Conservation (phyloP, 1,140 invertebrate genomes). For the Pogonus chalceus region DNA sequence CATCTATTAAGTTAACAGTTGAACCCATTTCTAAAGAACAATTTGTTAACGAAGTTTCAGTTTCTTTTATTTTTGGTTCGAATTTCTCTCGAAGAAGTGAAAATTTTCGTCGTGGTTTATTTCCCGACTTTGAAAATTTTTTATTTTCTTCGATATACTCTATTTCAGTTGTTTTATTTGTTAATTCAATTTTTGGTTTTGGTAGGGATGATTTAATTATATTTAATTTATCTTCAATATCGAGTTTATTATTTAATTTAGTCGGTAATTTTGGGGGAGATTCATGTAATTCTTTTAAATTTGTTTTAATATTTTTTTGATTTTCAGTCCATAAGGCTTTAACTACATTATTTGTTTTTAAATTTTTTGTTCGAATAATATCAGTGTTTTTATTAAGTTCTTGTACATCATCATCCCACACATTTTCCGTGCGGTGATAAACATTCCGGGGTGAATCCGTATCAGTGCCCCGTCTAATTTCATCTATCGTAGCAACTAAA, state of each 20-base stretch:
- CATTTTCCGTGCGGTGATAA: constrained; percentile 42
- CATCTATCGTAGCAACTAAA: constrained; percentile 51
- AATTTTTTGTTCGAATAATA: neutral
- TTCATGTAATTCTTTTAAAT: constrained; percentile 10
- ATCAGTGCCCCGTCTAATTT: constrained; percentile 46
- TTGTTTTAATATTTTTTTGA: constrained; percentile 10
- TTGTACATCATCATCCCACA: constrained; percentile 37
- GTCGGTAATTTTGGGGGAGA: constrained; percentile 33
- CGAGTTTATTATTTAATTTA: constrained; percentile 37
- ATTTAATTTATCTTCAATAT: constrained; percentile 35
- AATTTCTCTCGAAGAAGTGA: constrained; percentile 49
- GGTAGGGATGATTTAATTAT: constrained; percentile 9
- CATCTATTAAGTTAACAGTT: constrained; percentile 18
- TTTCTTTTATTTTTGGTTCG: constrained; percentile 39
- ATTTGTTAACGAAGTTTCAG: constrained; percentile 36
- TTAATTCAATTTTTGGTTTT: neutral
- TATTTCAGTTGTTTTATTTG: neutral
- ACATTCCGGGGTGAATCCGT: constrained; percentile 47
- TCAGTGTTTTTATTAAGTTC: neutral
- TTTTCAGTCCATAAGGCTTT: constrained; percentile 38
- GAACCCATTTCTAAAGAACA: constrained; percentile 29
- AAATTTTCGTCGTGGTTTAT: constrained; percentile 46
- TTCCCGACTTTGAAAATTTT: constrained; percentile 35
- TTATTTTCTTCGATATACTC: neutral
- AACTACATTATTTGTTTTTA: constrained; percentile 26